These are phyloP conservation scores for Motacilla alba DNA, from an alignment of 2,113 vertebrate genomes.

Conservation along the genomic window DNA sequence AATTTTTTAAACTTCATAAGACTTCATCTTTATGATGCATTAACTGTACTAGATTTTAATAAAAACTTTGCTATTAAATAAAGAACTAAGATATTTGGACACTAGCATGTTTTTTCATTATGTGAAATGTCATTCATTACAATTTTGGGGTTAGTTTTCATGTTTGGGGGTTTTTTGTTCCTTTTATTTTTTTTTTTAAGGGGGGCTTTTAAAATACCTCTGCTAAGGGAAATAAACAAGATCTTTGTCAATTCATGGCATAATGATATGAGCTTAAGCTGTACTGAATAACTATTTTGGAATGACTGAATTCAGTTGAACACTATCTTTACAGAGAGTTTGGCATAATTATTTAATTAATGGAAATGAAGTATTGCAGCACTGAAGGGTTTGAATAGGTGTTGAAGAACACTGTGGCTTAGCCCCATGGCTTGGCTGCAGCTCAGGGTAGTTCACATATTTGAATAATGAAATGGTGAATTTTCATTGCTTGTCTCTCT, in stretches of 20 bases:
- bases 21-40: background rate
- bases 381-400: slow-evolving; percentile 53
- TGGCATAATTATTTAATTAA: slow-evolving; percentile 74
- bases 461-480: slow-evolving; percentile 63
- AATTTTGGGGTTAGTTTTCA: background rate
- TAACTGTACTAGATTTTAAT: background rate
- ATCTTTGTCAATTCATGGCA: slow-evolving; percentile 36
- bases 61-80: background rate
- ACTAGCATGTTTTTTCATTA: background rate
- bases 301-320: slow-evolving; percentile 56
- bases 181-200: too few relatives aligned
- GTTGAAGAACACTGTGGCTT: slow-evolving; percentile 58
- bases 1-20: background rate
- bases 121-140: background rate
- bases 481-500: slow-evolving; percentile 64
- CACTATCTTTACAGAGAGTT: slow-evolving; percentile 51
- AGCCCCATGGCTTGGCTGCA: slow-evolving; percentile 45
- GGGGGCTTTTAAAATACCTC: background rate
- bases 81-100: background rate
- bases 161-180: rapidly evolving
- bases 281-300: slow-evolving; percentile 54
- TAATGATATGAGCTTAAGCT: slow-evolving; percentile 39
- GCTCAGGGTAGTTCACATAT: slow-evolving; percentile 62
- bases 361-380: slow-evolving; percentile 65
- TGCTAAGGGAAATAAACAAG: slow-evolving; percentile 37